A percentile compares a stretch with the other conserved stretches of the same genome.
Conservation (phyloP, 2,797 vertebrate genomes). For the Remorina albescens region DNA sequence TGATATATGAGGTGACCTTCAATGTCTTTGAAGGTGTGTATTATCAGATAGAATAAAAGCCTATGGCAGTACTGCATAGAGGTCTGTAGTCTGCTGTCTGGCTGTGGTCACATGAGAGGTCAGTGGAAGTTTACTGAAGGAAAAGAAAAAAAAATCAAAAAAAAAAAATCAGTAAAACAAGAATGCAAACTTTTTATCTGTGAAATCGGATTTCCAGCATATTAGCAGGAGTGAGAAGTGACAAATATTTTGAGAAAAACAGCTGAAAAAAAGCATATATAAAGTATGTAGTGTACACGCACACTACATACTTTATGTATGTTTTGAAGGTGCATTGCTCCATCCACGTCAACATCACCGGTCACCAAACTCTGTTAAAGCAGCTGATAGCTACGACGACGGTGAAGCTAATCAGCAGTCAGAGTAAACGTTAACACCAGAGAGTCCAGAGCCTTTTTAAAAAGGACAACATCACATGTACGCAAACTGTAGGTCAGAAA, state of each 20-base stretch:
- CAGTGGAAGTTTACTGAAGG: slow-evolving; percentile 7
- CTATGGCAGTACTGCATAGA: too few species aligned
- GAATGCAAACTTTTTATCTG: slow-evolving; percentile 26
- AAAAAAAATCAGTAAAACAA: not conserved
- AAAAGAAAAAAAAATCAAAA: too few species aligned
- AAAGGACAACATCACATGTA: slow-evolving; percentile 12
- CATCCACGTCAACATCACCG: too few species aligned
- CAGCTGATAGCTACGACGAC: too few species aligned
- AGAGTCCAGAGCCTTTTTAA: not conserved
- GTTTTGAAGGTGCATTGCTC: too few species aligned
- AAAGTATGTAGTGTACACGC: too few species aligned
- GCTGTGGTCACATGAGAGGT: slow-evolving; percentile 38
- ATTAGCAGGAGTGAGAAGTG: slow-evolving; percentile 15
- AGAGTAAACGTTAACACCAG: not conserved
- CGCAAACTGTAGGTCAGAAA: slow-evolving; percentile 28
- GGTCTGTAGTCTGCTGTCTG: too few species aligned
- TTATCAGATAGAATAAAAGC: not conserved
- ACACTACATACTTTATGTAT: too few species aligned
- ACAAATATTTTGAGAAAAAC: slow-evolving; percentile 8
- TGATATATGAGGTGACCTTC: not conserved
- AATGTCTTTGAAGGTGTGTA: not conserved
- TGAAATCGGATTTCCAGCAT: slow-evolving; percentile 34
- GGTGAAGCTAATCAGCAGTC: too few species aligned
- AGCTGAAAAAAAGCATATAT: not conserved
- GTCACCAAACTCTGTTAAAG: too few species aligned